These are phyloP conservation scores for Craterocephalus amniculus DNA, from an alignment of 2,797 vertebrate species.

Conservation along the genomic window DNA sequence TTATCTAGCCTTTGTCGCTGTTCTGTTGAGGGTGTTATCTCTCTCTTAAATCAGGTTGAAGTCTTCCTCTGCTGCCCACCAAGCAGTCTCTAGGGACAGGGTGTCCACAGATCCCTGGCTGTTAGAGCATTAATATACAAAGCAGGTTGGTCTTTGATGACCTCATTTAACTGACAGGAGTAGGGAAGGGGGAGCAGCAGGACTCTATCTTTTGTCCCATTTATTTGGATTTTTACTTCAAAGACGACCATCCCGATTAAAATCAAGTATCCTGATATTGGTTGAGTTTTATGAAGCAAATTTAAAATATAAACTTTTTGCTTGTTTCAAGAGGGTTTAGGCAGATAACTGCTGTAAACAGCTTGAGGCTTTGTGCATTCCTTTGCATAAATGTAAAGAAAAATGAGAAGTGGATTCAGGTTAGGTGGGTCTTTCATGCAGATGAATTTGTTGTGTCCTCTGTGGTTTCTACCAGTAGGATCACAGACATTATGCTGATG, in stretches of 20 bases:
- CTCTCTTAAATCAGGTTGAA: conserved; percentile 63
- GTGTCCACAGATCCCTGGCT: conserved; percentile 61
- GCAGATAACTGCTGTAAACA: conserved; percentile 47
- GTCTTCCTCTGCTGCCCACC: conserved; percentile 59
- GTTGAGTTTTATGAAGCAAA: conserved; percentile 46
- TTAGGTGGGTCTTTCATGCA: conserved; percentile 45
- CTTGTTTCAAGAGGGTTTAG: conserved; percentile 45
- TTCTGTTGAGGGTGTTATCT: conserved; percentile 64
- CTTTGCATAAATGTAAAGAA: conserved; percentile 62
- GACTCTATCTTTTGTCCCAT: conserved; percentile 40
- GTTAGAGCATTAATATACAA: conserved; percentile 74
- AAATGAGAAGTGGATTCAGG: conserved; percentile 50
- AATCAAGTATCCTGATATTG: conserved; percentile 52
- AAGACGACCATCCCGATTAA: conserved; percentile 28
- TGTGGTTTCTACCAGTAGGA: conserved; percentile 47
- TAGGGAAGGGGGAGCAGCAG: conserved; percentile 46
- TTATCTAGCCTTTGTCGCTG: conserved; percentile 70
- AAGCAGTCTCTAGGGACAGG: conserved; percentile 42
- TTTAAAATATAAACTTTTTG: conserved; percentile 42
- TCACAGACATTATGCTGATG: conserved; percentile 48
- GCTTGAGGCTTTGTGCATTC: conserved; percentile 46
- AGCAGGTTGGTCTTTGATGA: conserved; percentile 75
- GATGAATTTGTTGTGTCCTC: conserved; percentile 57
- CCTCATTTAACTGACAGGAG: conserved; percentile 73
- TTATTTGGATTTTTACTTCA: conserved; percentile 50